Evolutionary conservation across 2,888 invertebrate genomes (phyloP).

Genomic region (Cheiracanthium punctorium): DNA sequence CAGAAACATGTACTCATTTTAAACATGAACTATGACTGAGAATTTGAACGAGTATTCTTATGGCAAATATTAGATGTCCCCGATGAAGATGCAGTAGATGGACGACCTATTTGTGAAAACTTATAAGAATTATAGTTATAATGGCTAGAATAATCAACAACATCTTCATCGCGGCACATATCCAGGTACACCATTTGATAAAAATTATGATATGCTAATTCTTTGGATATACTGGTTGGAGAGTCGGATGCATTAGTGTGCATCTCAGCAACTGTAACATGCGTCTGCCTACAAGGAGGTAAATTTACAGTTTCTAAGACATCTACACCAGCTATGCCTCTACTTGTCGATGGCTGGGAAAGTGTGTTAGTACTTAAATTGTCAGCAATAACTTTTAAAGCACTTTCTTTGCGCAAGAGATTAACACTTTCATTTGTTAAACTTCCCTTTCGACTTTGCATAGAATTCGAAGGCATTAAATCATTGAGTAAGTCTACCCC

Average conservation of each 20-base stretch:
- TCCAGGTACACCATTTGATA: constrained; percentile 44
- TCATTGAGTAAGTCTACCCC: constrained; percentile 40
- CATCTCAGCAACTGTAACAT: constrained; percentile 2
- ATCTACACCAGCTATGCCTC: not conserved
- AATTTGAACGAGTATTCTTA: not conserved
- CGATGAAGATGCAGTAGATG: constrained; percentile 18
- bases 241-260: not conserved
- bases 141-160: constrained; percentile 48
- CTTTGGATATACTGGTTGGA: not conserved
- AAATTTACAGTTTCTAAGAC: not conserved
- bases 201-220: constrained; percentile 49
- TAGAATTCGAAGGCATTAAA: not conserved
- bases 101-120: constrained; percentile 60
- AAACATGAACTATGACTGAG: not conserved
- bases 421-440: not conserved
- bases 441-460: not conserved
- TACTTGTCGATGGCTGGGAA: not conserved
- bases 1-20: not conserved
- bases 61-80: not conserved
- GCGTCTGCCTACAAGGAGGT: not conserved
- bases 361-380: not conserved
- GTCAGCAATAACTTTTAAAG: constrained; percentile 48
- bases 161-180: constrained; percentile 27
- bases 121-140: constrained; percentile 60
- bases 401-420: constrained; percentile 34